Percentiles rank a stretch among this genome's conserved stretches.
phyloP scores from a whole-genome alignment of 2,797 vertebrate genomes.

The Selene dorsalis region DNA sequence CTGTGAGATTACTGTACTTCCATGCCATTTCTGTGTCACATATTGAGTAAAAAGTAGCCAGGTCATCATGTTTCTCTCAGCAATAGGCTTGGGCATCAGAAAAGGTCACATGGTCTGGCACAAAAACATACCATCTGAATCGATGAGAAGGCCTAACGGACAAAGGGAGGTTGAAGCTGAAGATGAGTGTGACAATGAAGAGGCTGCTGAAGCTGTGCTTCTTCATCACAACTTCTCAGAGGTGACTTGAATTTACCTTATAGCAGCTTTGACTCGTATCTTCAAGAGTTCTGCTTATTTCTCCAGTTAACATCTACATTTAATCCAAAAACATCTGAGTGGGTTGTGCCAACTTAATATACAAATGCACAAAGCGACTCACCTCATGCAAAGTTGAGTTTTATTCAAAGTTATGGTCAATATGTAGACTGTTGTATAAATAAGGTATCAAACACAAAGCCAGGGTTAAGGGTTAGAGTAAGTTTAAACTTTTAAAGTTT shows the following conservation, averaged over 20 bases:
- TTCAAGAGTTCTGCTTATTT: not conserved
- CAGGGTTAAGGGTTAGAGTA: no score
- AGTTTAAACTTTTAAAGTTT: no score
- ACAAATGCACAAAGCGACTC: not conserved
- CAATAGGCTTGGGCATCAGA: constrained; percentile 7
- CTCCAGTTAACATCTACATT: not conserved
- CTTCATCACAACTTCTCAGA: constrained; percentile 6
- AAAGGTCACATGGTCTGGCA: not conserved
- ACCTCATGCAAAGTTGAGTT: no score
- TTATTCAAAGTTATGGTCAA: no score
- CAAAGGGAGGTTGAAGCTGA: constrained; percentile 11
- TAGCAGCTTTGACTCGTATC: not conserved
- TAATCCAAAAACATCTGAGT: not conserved
- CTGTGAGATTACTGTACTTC: no score
- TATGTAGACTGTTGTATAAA: no score
- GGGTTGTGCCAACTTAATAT: not conserved
- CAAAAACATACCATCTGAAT: not conserved
- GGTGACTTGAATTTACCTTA: no score
- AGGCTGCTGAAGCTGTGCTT: not conserved
- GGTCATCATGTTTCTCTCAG: constrained; percentile 1
- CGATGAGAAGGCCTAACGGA: not conserved
- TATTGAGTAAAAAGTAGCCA: constrained; percentile 1
- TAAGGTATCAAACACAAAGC: no score
- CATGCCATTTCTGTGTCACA: not conserved
- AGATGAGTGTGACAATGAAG: constrained; percentile 4